Base-by-base conservation (phyloP, 2,888 invertebrate genomes). In the Idaea biselata region DNA sequence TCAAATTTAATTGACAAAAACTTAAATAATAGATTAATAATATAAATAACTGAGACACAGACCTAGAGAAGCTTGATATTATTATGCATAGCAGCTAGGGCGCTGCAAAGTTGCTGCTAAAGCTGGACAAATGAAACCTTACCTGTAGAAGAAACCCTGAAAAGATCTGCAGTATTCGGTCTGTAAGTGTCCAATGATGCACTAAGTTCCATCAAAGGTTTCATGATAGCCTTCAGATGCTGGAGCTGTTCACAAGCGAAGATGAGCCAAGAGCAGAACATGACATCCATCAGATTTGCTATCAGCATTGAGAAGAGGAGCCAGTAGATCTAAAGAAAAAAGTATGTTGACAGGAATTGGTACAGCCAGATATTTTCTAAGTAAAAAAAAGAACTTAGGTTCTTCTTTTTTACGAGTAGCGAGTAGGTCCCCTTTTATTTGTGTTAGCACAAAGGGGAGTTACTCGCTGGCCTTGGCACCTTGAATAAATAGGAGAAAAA, bases 241-340 rank as follows among this genome's bases (percentile, higher is more conserved):
- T 96, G 96, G 63, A 97, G 88, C 81, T 97, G 97, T 74, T 97
- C 97, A 74, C 97, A 97, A 0, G 97, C 96, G 76, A 96, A 97
- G 65, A 97, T 95, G 71, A 97, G 78, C 96, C 96, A 97, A 0
- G 96, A 97, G 79, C 97, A 97, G 88, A 97, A 97, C 74, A 97
- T 89, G 0, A 96, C 95, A 78, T 97, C 97, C 77, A 93, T 82
- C n/a, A 94, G 82, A 72, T 94, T 94, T 0, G 94, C 87, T 32
- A 95, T 93, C 0, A 91, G 75, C 93, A 95, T 93, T 0, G 95
- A 88, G 76, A 95, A 94, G 7, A 95, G 72, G 0, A 96, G 84
- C 92, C 94, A 96, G 79, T 96, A 96, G 16, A 95, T 88, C 93
- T 95, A 75, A 6, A 59, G 61, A 0, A 31, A 8, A 14, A 11